Conservation (phyloP, 2,113 vertebrate species). For the Pseudopipra pipra region DNA sequence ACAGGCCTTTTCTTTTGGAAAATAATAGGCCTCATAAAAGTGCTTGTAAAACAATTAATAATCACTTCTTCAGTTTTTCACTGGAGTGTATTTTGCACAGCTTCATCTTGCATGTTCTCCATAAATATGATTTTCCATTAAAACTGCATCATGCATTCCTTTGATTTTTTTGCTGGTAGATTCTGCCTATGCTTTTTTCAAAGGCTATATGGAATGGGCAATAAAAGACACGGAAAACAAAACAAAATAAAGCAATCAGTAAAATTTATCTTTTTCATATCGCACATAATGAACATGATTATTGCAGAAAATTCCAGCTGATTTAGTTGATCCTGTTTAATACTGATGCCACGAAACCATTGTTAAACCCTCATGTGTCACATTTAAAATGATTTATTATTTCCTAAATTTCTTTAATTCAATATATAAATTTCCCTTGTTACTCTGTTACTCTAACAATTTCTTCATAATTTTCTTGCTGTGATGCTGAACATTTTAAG, state of each 20-base stretch:
- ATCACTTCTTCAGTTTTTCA: background rate
- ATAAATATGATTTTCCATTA: background rate
- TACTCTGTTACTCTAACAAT: background rate
- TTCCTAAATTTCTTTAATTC: background rate
- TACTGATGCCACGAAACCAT: background rate
- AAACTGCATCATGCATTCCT: fast-evolving
- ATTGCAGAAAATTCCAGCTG: background rate
- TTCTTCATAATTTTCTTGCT: background rate
- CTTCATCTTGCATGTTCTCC: fast-evolving
- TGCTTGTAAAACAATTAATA: background rate
- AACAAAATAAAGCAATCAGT: background rate
- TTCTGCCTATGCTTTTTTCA: background rate
- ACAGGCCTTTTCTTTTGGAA: background rate
- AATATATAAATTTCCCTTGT: background rate
- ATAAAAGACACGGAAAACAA: background rate
- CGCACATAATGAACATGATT: background rate
- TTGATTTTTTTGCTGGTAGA: background rate
- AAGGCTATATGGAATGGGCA: background rate
- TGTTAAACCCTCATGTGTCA: background rate
- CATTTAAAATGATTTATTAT: background rate
- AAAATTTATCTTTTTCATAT: background rate
- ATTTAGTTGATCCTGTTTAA: background rate
- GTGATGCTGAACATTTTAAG: background rate
- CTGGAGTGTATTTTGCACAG: background rate
- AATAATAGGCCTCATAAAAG: background rate